These are phyloP conservation scores for Clusia tigrina DNA, from an alignment of 2,888 invertebrate species.

Conservation along the genomic window DNA sequence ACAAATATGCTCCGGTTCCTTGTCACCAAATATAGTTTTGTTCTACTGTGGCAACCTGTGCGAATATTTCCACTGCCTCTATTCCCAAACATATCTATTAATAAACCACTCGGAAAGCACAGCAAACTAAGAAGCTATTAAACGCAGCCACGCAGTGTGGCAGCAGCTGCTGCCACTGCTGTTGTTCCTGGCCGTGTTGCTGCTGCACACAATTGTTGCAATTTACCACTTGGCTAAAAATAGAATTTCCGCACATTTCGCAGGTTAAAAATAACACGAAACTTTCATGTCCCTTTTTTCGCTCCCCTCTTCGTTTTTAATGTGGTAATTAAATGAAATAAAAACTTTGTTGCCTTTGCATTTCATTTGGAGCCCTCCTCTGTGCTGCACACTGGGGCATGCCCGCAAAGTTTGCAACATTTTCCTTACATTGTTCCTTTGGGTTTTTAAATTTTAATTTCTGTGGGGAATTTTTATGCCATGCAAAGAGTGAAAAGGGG, in stretches of 20 bases:
- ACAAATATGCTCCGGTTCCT: too few species aligned
- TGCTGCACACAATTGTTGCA: not conserved
- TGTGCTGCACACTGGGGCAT: not conserved
- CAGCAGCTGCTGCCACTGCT: constrained; percentile 17
- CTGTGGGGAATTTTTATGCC: too few species aligned
- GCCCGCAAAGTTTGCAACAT: not conserved
- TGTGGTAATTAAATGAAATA: not conserved
- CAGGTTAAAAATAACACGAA: constrained; percentile 3
- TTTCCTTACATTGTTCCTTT: not conserved
- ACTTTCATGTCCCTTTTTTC: too few species aligned
- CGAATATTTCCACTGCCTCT: not conserved
- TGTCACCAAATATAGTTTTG: too few species aligned
- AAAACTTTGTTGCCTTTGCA: not conserved
- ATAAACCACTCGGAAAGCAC: too few species aligned
- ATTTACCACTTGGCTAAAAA: not conserved
- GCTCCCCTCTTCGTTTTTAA: not conserved
- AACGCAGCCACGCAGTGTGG: constrained; percentile 17
- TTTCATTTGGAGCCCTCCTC: not conserved
- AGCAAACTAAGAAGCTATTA: not conserved
- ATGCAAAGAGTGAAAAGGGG: not conserved
- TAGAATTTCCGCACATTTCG: not conserved
- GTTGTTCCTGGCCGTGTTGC: constrained; percentile 19
- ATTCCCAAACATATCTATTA: constrained; percentile 7
- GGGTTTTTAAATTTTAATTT: too few species aligned
- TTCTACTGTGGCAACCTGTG: constrained; percentile 1